These are phyloP conservation scores for Fopius arisanus DNA, from an alignment of 1,140 invertebrate species.

Conservation along the genomic window DNA sequence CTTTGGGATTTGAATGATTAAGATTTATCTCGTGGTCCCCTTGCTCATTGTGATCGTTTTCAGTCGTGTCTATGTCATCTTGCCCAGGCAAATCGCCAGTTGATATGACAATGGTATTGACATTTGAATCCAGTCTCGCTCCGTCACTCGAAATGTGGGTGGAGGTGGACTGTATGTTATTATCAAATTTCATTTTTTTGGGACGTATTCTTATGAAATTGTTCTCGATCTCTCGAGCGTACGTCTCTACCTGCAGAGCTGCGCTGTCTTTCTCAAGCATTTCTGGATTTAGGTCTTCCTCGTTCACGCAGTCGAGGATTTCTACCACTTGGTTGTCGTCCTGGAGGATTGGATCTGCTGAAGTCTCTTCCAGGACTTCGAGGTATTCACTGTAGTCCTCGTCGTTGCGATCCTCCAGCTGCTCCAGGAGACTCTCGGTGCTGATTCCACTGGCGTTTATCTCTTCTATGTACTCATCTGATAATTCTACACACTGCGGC, in stretches of 20 bases:
- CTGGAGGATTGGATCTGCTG: slow-evolving; percentile 38
- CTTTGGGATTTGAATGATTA: neutral
- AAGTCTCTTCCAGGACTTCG: slow-evolving; percentile 50
- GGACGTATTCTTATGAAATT: slow-evolving; percentile 57
- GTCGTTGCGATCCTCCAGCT: slow-evolving; percentile 56
- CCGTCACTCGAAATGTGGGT: neutral
- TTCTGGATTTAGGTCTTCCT: slow-evolving; percentile 12
- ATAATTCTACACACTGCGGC: slow-evolving; percentile 52
- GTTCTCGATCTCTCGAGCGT: slow-evolving; percentile 50
- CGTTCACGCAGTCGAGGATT: slow-evolving; percentile 25
- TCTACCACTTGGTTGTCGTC: slow-evolving; percentile 30
- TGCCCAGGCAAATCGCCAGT: neutral
- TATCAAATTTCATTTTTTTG: slow-evolving; percentile 39
- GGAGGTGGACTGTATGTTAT: neutral
- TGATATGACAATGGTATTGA: slow-evolving; percentile 30
- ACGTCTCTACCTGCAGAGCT: slow-evolving; percentile 33
- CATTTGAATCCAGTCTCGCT: slow-evolving; percentile 22
- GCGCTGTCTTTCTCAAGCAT: slow-evolving; percentile 18
- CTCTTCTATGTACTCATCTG: slow-evolving; percentile 56
- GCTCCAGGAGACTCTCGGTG: slow-evolving; percentile 54
- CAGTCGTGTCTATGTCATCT: neutral
- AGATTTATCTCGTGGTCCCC: neutral
- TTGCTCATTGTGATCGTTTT: neutral
- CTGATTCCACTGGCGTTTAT: slow-evolving; percentile 50
- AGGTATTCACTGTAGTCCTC: slow-evolving; percentile 60